Evolutionary conservation across 2,888 invertebrate species (phyloP), one percentile per base, ranked within the genome.

Genomic region (Pyrrhia umbra): DNA sequence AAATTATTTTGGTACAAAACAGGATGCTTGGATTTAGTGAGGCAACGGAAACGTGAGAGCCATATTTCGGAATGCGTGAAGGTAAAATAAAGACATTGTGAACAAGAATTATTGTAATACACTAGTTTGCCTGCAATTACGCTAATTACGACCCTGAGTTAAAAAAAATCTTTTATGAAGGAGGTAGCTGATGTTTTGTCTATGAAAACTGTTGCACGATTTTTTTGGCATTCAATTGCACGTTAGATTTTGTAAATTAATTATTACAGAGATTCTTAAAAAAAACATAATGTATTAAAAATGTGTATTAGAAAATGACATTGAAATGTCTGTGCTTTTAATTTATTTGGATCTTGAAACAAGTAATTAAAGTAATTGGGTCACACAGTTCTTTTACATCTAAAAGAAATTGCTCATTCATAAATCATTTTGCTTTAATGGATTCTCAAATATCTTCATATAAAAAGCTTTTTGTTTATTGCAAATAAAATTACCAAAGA

Each of bases 1-100:
- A 71, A 57, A 72, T 68, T 79, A 76, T 77, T 64, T 74, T 74
- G 40, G 71, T 63, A 65, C 49, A 40, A 13, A 20, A 45, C 77
- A 74, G 77, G 75, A 80, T 80, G 77, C 77, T 78, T 61, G 80
- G 78, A 63, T 74, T 74, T 60, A 59, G 39, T 34, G 47, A 34
- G 15, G 47, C 49, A 75, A 66, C 75, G 77, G 77, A 78, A 74
- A 80, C 42, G 40, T 57, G 51, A 49, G 43, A 68, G 40, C 61
- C 57, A 61, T 51, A 65, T 47, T 60, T 73, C 34, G 39, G 64
- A 67, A 69, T 74, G 65, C 60, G 21, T 70, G 59, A 77, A 78
- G 61, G 75, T 62, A 46, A 70, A 72, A 61, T 60, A 60, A 54
- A 58, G 40, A 65, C 50, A 64, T 59, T 61, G 61, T 50, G 18